Base-by-base conservation (phyloP, 2,797 vertebrate species). In the Epinephelus awoara region DNA sequence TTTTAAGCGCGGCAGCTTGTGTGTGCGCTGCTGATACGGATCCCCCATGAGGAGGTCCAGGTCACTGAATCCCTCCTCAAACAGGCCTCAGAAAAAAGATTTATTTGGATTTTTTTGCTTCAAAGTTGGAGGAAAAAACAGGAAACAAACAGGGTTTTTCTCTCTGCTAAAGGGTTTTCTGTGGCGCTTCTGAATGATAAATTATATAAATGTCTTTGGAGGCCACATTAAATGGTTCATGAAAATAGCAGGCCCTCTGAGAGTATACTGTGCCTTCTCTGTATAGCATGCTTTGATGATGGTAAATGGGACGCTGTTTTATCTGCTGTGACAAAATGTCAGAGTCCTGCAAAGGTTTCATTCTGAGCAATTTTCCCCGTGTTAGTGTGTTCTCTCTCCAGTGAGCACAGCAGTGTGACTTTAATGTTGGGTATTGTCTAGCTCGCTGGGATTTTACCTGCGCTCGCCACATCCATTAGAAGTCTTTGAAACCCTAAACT, bases 201-300 rank as follows among this genome's bases (percentile, higher is more conserved):
- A 93, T 92, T 79, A 85, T 86, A 90, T 67, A 81, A 89, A 93
- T 85, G 88, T 88, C 89, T 92, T 83, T 47, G 55, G 89, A 88
- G 89, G 73, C 87, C 84, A 90, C 91, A 92, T 90, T 89, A 92
- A 93, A 93, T 84, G 88, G 88, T 69, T 91, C 84, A 84, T 93
- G 85, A 90, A 93, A 91, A 91, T 75, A 89, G 82, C 84, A 72
- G 71, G 34, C 59, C 82, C 69, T 90, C 67, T 68, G 85, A 87
- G 89, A 75, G 80, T 80, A 72, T 9, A 83, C 85, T 89, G 83
- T 79, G 81, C 68, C 65, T 23, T 77, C 83, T 84, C 80, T 86
- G 88, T 73, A n/a, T 70, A 27, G 40, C 50, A 4, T 1, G 69
- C 89, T 93, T 92, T 91, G 90, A 91, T 92, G 89, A 86, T 82